Base-by-base conservation (phyloP, 1,140 invertebrate species). In the Drosophila eugracilis region DNA sequence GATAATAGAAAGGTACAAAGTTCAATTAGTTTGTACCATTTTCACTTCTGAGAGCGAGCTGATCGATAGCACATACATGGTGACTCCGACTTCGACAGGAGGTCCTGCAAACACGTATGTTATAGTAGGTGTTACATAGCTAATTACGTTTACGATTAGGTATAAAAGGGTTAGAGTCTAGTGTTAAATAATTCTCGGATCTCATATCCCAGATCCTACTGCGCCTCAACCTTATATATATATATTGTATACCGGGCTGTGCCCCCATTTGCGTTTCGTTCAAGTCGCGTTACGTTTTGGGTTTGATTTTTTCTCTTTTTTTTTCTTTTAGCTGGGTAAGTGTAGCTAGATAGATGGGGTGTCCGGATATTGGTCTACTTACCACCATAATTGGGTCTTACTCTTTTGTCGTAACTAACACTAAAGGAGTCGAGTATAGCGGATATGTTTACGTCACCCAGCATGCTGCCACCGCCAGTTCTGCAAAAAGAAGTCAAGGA, bases 11-110 rank as follows among this genome's bases (percentile, higher is more conserved):
- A 90, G 85, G 91, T 91, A 91, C 90, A 90, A 88, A 76, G 74
- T 77, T 84, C 84, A 84, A 72, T 72, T 85, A 72, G 63, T 90
- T 89, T 89, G 91, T 97, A 99, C 97, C 98, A 99, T 99, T 96
- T 98, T 97, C 93, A 99, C 97, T 97, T 99, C 98, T 93, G 97
- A 98, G 93, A 99, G 96, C 93, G 97, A 98, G 95, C 97, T 98
- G 95, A 99, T 98, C 94, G 97, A 98, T 94, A 98, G 96, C 94
- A 99, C 97, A 95, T 98, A 97, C 96, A 98, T 98, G 93, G 97
- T 98, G 93, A 99, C 97, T 93, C 97, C 97, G 92, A 99, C 97
- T 94, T 97, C 96, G 92, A 98, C 97, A 92, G 98, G 97, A 93
- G 96, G 95, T 95, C 96, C 96, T 97, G 95, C 94, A 96, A 97